These are phyloP conservation scores for Phrynocephalus versicolor DNA, from an alignment of 2,113 vertebrate species.

Conservation along the genomic window DNA sequence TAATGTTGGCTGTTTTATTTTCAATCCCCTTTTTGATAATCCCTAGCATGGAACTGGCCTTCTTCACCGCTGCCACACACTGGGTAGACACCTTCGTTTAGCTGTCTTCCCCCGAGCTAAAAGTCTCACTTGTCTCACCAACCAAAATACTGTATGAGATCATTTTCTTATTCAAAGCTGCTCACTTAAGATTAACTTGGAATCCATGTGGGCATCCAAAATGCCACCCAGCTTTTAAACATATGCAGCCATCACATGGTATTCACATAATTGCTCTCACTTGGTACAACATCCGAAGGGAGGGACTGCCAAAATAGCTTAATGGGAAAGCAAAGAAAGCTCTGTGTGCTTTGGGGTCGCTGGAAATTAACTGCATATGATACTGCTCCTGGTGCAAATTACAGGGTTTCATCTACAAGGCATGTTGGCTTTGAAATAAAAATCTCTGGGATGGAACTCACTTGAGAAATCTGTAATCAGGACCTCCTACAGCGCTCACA, in stretches of 20 bases:
- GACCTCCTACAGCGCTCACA: too few relatives aligned
- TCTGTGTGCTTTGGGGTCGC: background rate
- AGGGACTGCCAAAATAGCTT: background rate
- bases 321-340: background rate
- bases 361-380: background rate
- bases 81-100: too few relatives aligned
- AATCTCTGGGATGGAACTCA: background rate
- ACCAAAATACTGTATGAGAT: background rate
- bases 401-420: background rate
- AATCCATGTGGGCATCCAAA: background rate
- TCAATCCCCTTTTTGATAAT: too few relatives aligned
- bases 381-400: background rate
- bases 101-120: too few relatives aligned
- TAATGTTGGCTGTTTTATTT: too few relatives aligned
- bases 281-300: background rate
- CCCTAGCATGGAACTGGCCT: too few relatives aligned
- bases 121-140: too few relatives aligned
- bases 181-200: too few relatives aligned
- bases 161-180: background rate
- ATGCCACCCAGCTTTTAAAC: background rate
- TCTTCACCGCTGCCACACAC: too few relatives aligned
- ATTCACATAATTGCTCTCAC: background rate
- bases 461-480: background rate
- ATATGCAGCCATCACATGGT: background rate
- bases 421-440: background rate